phyloP scores from a whole-genome alignment of 2,888 invertebrate species.

The Margaritifera margaritifera region DNA sequence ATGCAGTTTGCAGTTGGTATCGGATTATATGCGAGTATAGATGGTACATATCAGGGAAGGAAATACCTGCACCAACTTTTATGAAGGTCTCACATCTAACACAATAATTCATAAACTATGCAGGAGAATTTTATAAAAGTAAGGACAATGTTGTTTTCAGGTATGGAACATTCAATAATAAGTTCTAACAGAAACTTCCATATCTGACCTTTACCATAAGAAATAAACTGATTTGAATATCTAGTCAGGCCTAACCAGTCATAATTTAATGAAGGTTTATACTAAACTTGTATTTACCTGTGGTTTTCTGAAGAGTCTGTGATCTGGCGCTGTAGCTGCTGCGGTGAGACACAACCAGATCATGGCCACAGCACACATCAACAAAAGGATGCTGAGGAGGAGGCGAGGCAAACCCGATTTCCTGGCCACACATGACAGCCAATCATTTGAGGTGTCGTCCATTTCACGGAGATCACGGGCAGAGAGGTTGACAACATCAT shows the following conservation, averaged over 20 bases:
- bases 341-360: conserved; percentile 75
- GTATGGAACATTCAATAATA: too few species aligned
- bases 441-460: conserved; percentile 43
- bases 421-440: conserved; percentile 69
- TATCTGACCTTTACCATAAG: background rate
- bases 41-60: too few species aligned
- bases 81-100: too few species aligned
- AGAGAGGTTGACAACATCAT: conserved; percentile 37
- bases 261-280: background rate
- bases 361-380: conserved; percentile 74
- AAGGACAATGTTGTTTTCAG: too few species aligned
- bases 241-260: background rate
- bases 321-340: conserved; percentile 68
- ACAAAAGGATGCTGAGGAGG: conserved; percentile 73
- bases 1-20: too few species aligned
- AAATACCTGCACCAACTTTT: too few species aligned
- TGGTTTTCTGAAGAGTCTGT: conserved; percentile 49
- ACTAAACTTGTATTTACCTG: conserved; percentile 32
- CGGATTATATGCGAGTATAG: too few species aligned
- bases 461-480: conserved; percentile 27
- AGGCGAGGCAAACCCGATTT: conserved; percentile 76
- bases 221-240: background rate
- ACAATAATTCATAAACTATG: too few species aligned
- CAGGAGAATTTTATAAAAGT: too few species aligned
- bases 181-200: too few species aligned